Conservation (phyloP, 2,113 vertebrate genomes). For the Microcebus tavaratra region DNA sequence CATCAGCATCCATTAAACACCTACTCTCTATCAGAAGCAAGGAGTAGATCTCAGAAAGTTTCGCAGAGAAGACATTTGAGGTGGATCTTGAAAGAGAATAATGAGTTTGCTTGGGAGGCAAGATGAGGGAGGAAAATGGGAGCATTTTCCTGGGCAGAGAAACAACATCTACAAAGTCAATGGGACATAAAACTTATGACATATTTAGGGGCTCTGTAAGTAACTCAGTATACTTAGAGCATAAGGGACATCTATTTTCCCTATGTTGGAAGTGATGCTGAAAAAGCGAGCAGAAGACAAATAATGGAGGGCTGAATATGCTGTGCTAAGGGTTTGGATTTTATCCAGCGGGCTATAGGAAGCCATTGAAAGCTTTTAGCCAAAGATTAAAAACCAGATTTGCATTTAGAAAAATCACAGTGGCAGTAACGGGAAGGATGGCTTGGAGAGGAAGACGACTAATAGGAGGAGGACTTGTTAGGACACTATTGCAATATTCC, state of each 20-base stretch:
- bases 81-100: constrained; percentile 11
- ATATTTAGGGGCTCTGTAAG: neutral
- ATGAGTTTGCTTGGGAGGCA: neutral
- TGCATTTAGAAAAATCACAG: constrained; percentile 19
- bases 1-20: neutral
- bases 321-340: neutral
- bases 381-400: constrained; percentile 43
- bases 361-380: neutral
- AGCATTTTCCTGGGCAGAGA: constrained; percentile 5
- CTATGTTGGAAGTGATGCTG: neutral
- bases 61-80: neutral
- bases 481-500: neutral
- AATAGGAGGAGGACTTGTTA: neutral
- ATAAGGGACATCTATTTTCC: neutral
- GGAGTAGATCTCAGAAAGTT: neutral
- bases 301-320: neutral
- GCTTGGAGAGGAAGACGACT: neutral
- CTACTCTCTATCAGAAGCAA: neutral
- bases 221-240: neutral
- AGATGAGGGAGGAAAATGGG: neutral
- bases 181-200: neutral
- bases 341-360: neutral
- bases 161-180: neutral
- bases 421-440: neutral
- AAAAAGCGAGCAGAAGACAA: neutral